Evolutionary conservation across 2,888 invertebrate species (phyloP).

Genomic region (Amphipoea oculea): DNA sequence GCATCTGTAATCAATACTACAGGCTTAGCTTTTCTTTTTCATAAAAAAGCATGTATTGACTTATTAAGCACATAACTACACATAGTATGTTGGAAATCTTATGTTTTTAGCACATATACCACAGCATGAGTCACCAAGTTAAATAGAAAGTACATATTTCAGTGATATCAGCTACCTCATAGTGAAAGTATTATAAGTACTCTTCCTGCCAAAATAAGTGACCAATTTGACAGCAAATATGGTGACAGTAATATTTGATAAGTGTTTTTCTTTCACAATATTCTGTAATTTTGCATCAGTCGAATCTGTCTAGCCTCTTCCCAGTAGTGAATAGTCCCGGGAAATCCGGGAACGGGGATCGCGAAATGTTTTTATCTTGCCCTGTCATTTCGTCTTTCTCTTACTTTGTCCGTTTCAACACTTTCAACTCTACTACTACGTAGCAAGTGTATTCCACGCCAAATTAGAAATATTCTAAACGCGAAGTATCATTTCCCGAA

Average conservation of each 20-base stretch:
- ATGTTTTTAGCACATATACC: background rate
- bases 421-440: no score
- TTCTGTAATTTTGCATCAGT: background rate
- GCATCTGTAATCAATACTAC: background rate
- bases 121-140: conserved; percentile 18
- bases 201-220: conserved; percentile 9
- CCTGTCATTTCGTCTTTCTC: no score
- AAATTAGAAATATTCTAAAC: no score
- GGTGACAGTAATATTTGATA: conserved; percentile 3
- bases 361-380: no score
- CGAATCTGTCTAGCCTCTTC: background rate
- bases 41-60: background rate
- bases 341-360: no score
- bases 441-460: no score
- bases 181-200: conserved; percentile 37
- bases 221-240: conserved; percentile 16
- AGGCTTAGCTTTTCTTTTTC: background rate
- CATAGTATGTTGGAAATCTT: background rate
- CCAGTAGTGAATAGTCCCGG: no score
- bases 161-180: background rate
- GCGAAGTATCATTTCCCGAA: no score
- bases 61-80: background rate
- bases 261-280: conserved; percentile 1
- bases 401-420: no score
- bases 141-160: conserved; percentile 45